Evolutionary conservation across 2,113 vertebrate genomes (phyloP).

Genomic region (Pogona vitticeps): DNA sequence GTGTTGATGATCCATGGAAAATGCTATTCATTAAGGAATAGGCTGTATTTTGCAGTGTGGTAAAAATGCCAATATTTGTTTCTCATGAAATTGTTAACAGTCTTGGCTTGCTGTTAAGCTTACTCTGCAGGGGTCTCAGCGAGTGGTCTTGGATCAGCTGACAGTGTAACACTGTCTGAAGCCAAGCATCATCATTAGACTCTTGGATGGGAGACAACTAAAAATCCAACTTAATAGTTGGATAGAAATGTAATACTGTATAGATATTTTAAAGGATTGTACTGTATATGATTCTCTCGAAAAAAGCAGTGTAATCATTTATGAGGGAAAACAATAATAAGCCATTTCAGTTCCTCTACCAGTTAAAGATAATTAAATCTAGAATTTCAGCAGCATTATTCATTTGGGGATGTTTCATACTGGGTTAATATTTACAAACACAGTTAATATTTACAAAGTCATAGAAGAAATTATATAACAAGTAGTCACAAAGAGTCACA

Average conservation of each 20-base stretch:
- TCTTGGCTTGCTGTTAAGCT: not conserved
- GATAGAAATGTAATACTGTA: not conserved
- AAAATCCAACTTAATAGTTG: not conserved
- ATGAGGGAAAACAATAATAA: not conserved
- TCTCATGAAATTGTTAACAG: not conserved
- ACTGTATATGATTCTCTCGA: not conserved
- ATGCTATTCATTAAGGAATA: not conserved
- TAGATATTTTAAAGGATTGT: too few relatives aligned
- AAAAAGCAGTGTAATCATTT: not conserved
- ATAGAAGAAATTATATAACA: too few relatives aligned
- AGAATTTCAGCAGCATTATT: not conserved
- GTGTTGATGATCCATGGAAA: slow-evolving; percentile 40
- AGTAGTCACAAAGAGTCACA: too few relatives aligned
- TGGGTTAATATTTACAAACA: too few relatives aligned
- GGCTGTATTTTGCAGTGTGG: slow-evolving; percentile 6
- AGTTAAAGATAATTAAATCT: not conserved
- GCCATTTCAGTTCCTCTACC: not conserved
- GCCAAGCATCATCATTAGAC: not conserved
- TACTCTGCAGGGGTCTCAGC: not conserved
- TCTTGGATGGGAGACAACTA: not conserved
- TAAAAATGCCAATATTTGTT: not conserved
- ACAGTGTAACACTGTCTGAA: not conserved
- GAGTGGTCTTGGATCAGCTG: not conserved
- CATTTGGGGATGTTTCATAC: not conserved
- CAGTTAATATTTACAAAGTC: too few relatives aligned